Conservation (phyloP, 2,888 invertebrate genomes). For the Platycheirus rosarum region DNA sequence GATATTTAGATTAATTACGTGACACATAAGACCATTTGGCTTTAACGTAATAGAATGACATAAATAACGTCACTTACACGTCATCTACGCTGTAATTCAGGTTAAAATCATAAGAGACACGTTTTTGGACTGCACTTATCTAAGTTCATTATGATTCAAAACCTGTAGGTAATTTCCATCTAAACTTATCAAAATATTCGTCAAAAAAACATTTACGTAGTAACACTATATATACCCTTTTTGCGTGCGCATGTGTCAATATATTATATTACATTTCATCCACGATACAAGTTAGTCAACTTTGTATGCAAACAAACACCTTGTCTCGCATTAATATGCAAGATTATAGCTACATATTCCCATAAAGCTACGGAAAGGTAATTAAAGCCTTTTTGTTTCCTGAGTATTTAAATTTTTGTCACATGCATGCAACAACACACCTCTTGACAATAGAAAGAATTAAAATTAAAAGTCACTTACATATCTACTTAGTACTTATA, state of each 20-base stretch:
- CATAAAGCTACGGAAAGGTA: constrained; percentile 10
- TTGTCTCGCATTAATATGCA: constrained; percentile 36
- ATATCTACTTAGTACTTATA: too few relatives aligned
- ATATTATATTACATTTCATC: constrained; percentile 34
- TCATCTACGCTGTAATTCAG: neutral
- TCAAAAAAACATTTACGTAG: too few relatives aligned
- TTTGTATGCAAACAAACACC: constrained; percentile 50
- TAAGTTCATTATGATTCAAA: neutral
- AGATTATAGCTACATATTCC: constrained; percentile 28
- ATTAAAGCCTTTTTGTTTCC: constrained; percentile 54
- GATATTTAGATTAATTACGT: too few relatives aligned
- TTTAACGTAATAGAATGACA: too few relatives aligned
- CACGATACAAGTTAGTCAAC: constrained; percentile 17
- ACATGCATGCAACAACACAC: constrained; percentile 54
- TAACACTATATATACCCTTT: neutral
- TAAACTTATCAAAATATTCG: too few relatives aligned
- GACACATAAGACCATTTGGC: too few relatives aligned
- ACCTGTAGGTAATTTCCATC: too few relatives aligned
- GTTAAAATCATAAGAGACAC: neutral
- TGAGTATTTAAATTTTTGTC: constrained; percentile 61
- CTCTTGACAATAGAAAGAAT: constrained; percentile 21
- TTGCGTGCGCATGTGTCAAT: constrained; percentile 32
- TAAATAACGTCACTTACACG: neutral
- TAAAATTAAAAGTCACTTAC: neutral
- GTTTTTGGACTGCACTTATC: neutral